Conservation (phyloP, 2,888 invertebrate genomes). For the Coenonympha glycerion region DNA sequence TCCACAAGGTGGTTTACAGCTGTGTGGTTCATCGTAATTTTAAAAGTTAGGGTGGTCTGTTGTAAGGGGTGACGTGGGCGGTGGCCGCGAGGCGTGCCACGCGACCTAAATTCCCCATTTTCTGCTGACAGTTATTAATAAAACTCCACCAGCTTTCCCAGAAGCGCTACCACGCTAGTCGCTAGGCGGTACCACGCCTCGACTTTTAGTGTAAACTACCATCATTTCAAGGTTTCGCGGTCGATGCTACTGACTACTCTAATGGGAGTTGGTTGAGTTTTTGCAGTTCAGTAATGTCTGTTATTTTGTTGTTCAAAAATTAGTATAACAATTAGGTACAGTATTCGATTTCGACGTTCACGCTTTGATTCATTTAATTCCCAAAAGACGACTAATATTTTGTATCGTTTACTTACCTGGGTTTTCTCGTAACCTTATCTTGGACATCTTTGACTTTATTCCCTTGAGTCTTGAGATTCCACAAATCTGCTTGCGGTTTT, state of each 20-base stretch:
- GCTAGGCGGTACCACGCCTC: conserved; percentile 22
- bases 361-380: too few species aligned
- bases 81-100: conserved; percentile 41
- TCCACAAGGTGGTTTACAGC: not conserved
- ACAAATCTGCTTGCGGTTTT: too few species aligned
- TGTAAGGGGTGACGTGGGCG: conserved; percentile 28
- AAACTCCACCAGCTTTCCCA: conserved; percentile 29
- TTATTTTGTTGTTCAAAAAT: too few species aligned
- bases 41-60: conserved; percentile 23
- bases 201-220: conserved; percentile 7
- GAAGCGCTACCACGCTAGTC: conserved; percentile 19
- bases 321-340: too few species aligned
- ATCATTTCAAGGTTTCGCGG: not conserved
- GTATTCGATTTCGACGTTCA: too few species aligned
- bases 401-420: too few species aligned
- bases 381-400: too few species aligned
- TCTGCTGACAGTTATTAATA: conserved; percentile 45
- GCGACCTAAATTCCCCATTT: conserved; percentile 52
- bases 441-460: too few species aligned
- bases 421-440: too few species aligned
- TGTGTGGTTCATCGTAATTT: conserved; percentile 22
- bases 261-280: not conserved
- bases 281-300: not conserved
- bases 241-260: too few species aligned
- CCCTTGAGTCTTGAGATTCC: too few species aligned